Percentiles rank a stretch among this genome's conserved stretches.
Conservation (phyloP, 2,113 vertebrate species). For the Uria aalge region DNA sequence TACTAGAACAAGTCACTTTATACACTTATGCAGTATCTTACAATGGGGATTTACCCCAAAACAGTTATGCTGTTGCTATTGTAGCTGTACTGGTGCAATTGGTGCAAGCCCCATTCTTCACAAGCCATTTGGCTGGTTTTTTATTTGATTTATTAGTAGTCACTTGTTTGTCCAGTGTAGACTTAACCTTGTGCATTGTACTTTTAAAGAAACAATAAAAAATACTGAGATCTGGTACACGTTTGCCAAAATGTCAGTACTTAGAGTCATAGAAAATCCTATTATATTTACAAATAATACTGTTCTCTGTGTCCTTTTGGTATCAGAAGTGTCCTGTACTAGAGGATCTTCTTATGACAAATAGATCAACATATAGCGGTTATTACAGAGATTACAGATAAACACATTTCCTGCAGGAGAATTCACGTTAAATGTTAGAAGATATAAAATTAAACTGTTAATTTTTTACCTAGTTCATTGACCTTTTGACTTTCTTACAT, state of each 20-base stretch:
- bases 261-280: background rate
- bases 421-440: background rate
- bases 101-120: background rate
- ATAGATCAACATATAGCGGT: background rate
- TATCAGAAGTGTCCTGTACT: background rate
- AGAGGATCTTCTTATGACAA: background rate
- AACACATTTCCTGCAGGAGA: background rate
- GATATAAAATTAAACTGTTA: background rate
- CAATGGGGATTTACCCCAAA: background rate
- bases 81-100: background rate
- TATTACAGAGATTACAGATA: background rate
- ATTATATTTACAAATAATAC: background rate
- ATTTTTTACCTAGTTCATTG: background rate
- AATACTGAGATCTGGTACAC: background rate
- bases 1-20: background rate
- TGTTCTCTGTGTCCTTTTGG: background rate
- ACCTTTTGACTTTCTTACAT: background rate
- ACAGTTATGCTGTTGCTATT: background rate
- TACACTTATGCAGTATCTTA: background rate
- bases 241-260: background rate
- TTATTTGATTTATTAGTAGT: background rate
- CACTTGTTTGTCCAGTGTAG: background rate
- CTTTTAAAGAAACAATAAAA: conserved; percentile 1
- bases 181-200: background rate
- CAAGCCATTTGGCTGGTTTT: background rate